Evolutionary conservation across 2,888 invertebrate species (phyloP).

Genomic region (Leucoma salicis): DNA sequence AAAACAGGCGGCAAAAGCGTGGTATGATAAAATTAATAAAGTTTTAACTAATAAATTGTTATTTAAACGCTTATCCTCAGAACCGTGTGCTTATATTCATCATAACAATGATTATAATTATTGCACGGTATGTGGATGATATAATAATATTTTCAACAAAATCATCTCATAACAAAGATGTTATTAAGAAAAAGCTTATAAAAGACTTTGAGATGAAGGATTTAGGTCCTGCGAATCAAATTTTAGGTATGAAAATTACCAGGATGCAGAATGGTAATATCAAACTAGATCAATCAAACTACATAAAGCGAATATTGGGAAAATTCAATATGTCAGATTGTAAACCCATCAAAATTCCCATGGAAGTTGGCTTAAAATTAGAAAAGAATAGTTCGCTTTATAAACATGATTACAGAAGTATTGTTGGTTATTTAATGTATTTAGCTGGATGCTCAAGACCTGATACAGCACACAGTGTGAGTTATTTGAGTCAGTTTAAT

Average conservation of each 20-base stretch:
- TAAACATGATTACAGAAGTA: constrained; percentile 9
- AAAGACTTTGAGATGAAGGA: constrained; percentile 12
- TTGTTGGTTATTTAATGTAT: background rate
- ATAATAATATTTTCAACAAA: too few relatives aligned
- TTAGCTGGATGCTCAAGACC: background rate
- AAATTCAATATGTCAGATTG: constrained; percentile 17
- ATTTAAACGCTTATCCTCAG: too few relatives aligned
- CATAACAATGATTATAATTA: too few relatives aligned
- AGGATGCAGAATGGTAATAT: background rate
- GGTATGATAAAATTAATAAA: too few relatives aligned
- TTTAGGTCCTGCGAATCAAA: constrained; percentile 5
- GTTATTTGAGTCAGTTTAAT: background rate
- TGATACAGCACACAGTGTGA: background rate
- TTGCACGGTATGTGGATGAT: too few relatives aligned
- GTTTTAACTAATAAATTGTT: too few relatives aligned
- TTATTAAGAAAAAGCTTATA: constrained; percentile 7
- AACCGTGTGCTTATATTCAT: too few relatives aligned
- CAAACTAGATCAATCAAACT: background rate
- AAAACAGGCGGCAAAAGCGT: too few relatives aligned
- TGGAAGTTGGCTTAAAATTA: constrained; percentile 26
- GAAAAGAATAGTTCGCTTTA: constrained; percentile 8
- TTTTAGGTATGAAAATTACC: constrained; percentile 6
- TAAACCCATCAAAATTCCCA: constrained; percentile 19
- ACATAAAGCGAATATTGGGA: constrained; percentile 13
- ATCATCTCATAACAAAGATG: constrained; percentile 7